Conservation (phyloP, 2,888 invertebrate genomes). For the Rhodophaea formosa region DNA sequence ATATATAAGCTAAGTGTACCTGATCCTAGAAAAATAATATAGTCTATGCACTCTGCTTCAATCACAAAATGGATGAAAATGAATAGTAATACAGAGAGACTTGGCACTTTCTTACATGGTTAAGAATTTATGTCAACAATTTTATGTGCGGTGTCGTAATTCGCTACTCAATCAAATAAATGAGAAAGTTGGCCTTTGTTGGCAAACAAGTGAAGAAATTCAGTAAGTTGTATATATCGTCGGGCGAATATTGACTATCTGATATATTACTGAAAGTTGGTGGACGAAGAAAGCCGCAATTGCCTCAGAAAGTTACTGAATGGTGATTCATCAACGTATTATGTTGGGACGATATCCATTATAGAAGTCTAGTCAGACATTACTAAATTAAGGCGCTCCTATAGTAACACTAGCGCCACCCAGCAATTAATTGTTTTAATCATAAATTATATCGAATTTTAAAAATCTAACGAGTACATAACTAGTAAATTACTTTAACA, state of each 20-base stretch:
- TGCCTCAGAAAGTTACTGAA: not conserved
- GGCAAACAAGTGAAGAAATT: slow-evolving; percentile 8
- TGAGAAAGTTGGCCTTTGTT: slow-evolving; percentile 11
- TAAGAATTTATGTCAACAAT: slow-evolving; percentile 12
- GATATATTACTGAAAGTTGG: slow-evolving; percentile 15
- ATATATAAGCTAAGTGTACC: too few relatives aligned
- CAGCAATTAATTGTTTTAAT: too few relatives aligned
- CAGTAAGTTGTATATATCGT: slow-evolving; percentile 8
- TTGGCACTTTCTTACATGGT: slow-evolving; percentile 5
- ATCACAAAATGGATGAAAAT: not conserved
- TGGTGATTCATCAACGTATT: not conserved
- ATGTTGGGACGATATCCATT: not conserved
- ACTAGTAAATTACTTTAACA: too few relatives aligned
- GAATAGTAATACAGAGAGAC: not conserved
- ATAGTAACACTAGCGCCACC: too few relatives aligned
- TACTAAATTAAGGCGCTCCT: too few relatives aligned
- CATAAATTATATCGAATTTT: too few relatives aligned
- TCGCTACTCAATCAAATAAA: slow-evolving; percentile 15
- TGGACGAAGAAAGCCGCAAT: not conserved
- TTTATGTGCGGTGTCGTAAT: slow-evolving; percentile 9
- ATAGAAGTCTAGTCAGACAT: not conserved
- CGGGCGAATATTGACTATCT: slow-evolving; percentile 6
- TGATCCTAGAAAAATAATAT: too few relatives aligned
- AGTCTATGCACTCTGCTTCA: not conserved
- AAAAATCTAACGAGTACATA: too few relatives aligned